A percentile compares a stretch with the other conserved stretches of the same genome.
These are phyloP conservation scores for Nibea coibor DNA, from an alignment of 2,113 vertebrate genomes.

Conservation along the genomic window DNA sequence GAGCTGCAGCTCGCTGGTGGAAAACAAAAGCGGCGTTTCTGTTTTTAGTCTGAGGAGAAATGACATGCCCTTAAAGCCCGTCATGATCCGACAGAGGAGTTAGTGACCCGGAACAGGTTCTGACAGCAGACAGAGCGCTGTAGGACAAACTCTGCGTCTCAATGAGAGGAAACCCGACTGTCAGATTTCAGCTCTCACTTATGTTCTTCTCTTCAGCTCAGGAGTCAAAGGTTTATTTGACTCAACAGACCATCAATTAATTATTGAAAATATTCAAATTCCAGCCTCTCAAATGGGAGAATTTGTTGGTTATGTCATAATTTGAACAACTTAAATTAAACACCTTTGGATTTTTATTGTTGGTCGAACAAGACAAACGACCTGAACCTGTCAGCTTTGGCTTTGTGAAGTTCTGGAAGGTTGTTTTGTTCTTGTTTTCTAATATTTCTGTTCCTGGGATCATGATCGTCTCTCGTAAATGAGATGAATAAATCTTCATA, in stretches of 20 bases:
- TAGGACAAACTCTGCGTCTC: not conserved
- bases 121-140: slow-evolving; percentile 11
- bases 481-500: no score
- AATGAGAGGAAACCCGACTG: not conserved
- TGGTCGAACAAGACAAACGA: no score
- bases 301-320: not conserved
- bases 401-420: no score
- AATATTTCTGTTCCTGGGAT: no score
- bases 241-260: no score
- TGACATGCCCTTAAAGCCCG: no score
- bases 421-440: no score
- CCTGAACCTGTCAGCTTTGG: no score
- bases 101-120: slow-evolving; percentile 28
- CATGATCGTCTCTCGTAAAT: no score
- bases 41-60: not conserved
- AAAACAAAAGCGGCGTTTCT: slow-evolving; percentile 31
- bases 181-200: not conserved
- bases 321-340: not conserved
- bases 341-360: no score
- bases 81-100: not conserved
- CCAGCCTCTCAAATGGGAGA: no score
- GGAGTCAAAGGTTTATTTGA: not conserved
- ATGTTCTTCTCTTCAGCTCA: not conserved
- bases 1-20: not conserved
- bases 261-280: no score